A percentile compares a stretch with the other conserved stretches of the same genome.
Evolutionary conservation across 2,797 vertebrate genomes (phyloP).

Genomic region (Phataginus tetradactyla): DNA sequence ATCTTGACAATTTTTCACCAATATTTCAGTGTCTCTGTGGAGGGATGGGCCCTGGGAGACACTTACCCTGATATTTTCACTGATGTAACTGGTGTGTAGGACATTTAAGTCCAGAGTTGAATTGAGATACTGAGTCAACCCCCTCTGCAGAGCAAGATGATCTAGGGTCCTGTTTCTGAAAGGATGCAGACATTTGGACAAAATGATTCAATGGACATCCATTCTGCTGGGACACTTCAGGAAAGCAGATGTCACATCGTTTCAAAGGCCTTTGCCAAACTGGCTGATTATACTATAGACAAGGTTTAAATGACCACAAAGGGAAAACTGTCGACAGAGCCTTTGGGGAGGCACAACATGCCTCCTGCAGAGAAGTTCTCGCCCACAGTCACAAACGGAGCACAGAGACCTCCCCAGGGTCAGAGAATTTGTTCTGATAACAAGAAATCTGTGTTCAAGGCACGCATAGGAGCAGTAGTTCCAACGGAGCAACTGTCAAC

Average conservation of each 20-base stretch:
- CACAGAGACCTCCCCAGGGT: neutral
- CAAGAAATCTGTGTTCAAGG: neutral
- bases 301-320: neutral
- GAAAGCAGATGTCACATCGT: neutral
- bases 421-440: neutral
- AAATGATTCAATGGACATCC: neutral
- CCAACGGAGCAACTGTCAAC: neutral
- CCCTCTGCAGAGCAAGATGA: neutral
- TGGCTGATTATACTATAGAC: neutral
- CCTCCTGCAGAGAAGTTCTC: neutral
- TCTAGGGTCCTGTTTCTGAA: neutral
- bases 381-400: neutral
- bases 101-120: neutral
- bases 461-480: neutral
- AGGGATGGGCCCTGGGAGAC: neutral
- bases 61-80: neutral
- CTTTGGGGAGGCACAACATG: neutral
- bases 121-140: neutral
- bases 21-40: neutral
- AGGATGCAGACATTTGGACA: neutral
- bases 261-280: neutral
- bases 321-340: neutral
- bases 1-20: neutral
- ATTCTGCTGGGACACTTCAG: neutral
- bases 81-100: neutral